Evolutionary conservation across 2,797 vertebrate genomes (phyloP).

Genomic region (Tokudaia muenninki): DNA sequence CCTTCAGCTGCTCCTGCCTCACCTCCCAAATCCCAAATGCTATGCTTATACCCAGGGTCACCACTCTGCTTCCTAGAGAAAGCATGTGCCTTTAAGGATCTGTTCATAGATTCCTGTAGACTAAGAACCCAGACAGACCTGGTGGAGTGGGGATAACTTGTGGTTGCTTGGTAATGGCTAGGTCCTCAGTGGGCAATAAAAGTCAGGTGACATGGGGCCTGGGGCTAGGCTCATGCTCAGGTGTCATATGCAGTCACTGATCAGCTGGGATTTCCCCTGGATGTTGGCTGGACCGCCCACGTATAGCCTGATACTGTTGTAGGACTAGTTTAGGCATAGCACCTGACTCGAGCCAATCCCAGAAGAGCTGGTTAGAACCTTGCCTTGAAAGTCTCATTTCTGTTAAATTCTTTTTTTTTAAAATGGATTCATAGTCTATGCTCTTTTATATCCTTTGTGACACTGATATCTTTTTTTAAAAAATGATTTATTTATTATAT

Average conservation of each 20-base stretch:
- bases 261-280: background rate
- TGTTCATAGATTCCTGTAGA: background rate
- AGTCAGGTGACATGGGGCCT: background rate
- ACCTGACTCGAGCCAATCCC: background rate
- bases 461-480: no score
- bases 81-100: background rate
- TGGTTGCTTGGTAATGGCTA: background rate
- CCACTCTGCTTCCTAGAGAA: background rate
- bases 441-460: no score
- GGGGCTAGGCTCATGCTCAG: background rate
- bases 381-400: background rate
- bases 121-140: background rate
- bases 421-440: no score
- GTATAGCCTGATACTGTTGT: fast-evolving
- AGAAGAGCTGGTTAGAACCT: background rate
- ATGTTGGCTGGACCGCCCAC: background rate
- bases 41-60: background rate
- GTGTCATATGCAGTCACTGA: background rate
- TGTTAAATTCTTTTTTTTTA: background rate
- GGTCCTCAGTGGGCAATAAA: background rate
- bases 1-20: background rate
- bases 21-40: background rate
- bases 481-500: no score
- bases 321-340: background rate
- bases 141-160: background rate